Evolutionary conservation across 2,888 invertebrate species (phyloP), one percentile per base, ranked within the genome.

Genomic region (Magallana nippona): DNA sequence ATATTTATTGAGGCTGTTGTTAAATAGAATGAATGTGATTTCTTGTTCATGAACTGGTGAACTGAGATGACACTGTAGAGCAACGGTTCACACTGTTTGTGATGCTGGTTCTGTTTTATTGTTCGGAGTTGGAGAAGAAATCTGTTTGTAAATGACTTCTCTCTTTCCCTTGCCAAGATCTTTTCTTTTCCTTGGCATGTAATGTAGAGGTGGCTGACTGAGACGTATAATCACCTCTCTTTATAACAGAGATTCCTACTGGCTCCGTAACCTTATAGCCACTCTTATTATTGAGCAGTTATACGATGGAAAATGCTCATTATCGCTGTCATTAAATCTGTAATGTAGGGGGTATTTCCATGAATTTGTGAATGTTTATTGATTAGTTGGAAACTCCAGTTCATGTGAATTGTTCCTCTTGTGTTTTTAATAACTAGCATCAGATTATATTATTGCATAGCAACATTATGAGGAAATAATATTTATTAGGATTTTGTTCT

Each of bases 121-220:
- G 44, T 44, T 44, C 8, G 8, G 8, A 44, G 44, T 44, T 44
- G 5, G 44, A 44, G 44, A 44, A 44, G 44, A 44, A 44, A 44
- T 44, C 44, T 44, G 44, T 44, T 44, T 44, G 44, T 44, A 44
- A 44, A 44, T 44, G 44, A 8, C 44, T 5, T 44, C 44, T 44
- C 44, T 44, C 44, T 44, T 44, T 44, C 44, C 44, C 44, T 44
- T 44, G 44, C 44, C 44, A 44, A 44, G 44, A 44, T 44, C 44
- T 44, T 10, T 27, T 27, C 32, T 71, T 71, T 71, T 71, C 27
- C 71, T 71, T 22, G 27, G 71, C 71, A 71, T 71, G 71, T 32
- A 27, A 8, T 27, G 22, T 17, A 71, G 71, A 71, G 71, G 71
- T 71, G 22, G 27, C 32, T 71, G 71, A 71, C 71, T 27, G 27